phyloP scores from a whole-genome alignment of 1,140 invertebrate species.

The Caerostris darwini region DNA sequence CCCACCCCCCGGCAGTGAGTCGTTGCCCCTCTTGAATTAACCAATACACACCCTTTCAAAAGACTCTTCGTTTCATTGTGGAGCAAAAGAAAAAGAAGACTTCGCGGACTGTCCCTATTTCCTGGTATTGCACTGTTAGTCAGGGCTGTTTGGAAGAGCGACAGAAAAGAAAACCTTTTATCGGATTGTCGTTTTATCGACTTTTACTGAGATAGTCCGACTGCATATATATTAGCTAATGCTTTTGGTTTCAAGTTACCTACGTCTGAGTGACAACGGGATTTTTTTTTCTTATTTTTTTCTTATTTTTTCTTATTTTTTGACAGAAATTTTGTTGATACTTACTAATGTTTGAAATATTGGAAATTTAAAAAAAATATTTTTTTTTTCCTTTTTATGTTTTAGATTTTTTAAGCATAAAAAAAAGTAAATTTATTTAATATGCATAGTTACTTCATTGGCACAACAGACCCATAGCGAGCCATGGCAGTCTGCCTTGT shows the following conservation, averaged over 20 bases:
- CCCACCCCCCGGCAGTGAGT: neutral
- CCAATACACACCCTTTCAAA: neutral
- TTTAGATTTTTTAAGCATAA: no score
- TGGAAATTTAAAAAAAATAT: no score
- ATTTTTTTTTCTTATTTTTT: neutral
- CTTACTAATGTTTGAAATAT: no score
- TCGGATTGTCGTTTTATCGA: conserved; percentile 28
- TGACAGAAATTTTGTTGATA: no score
- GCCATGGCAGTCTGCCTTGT: no score
- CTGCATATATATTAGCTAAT: neutral
- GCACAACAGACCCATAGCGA: no score
- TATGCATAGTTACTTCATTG: no score
- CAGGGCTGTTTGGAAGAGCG: neutral
- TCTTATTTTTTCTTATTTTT: neutral
- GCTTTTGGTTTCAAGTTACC: neutral
- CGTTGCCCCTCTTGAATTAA: neutral
- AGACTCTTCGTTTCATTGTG: neutral
- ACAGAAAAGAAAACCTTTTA: neutral
- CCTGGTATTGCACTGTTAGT: neutral
- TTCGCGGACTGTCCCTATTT: neutral
- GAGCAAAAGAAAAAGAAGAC: neutral
- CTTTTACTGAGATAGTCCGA: neutral
- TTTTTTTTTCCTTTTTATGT: no score
- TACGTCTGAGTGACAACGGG: neutral
- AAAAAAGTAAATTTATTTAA: no score